Evolutionary conservation across 2,797 vertebrate species (phyloP).

Genomic region (Anabas testudineus): DNA sequence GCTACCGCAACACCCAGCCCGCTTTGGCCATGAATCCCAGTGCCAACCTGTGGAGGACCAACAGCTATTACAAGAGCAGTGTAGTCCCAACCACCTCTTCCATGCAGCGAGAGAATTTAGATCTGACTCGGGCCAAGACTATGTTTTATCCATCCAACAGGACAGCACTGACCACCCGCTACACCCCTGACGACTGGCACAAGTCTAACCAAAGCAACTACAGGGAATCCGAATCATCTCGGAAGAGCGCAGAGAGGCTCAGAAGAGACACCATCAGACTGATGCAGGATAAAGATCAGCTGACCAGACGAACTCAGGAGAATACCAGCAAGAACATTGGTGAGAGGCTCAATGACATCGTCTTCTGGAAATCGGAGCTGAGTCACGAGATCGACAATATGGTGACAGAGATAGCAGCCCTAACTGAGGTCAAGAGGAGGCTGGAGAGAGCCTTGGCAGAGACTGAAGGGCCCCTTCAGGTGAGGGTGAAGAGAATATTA

Average conservation of each 20-base stretch:
- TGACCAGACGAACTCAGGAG: slow-evolving; percentile 87
- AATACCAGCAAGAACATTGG: slow-evolving; percentile 90
- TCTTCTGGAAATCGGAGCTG: slow-evolving; percentile 95
- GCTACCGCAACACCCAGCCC: slow-evolving; percentile 86
- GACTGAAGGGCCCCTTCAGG: slow-evolving; percentile 92
- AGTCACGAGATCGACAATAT: slow-evolving; percentile 92
- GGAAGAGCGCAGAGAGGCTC: slow-evolving; percentile 90
- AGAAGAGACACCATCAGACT: slow-evolving; percentile 88
- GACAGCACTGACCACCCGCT: slow-evolving; percentile 84
- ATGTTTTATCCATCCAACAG: slow-evolving; percentile 89
- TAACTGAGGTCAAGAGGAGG: slow-evolving; percentile 87
- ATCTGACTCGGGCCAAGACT: slow-evolving; percentile 82
- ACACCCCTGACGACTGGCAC: slow-evolving; percentile 92
- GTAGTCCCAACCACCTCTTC: slow-evolving; percentile 77
- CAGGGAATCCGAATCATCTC: slow-evolving; percentile 87
- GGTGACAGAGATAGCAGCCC: slow-evolving; percentile 90
- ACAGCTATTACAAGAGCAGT: slow-evolving; percentile 83
- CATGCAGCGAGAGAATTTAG: slow-evolving; percentile 79
- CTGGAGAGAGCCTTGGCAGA: slow-evolving; percentile 91
- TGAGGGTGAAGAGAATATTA: slow-evolving; percentile 63
- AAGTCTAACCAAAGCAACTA: slow-evolving; percentile 90
- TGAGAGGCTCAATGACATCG: slow-evolving; percentile 89
- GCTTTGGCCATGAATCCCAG: slow-evolving; percentile 78
- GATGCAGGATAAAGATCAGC: slow-evolving; percentile 92
- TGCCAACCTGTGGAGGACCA: slow-evolving; percentile 88